phyloP scores from a whole-genome alignment of 2,113 vertebrate species.

The Poecilia latipinna region DNA sequence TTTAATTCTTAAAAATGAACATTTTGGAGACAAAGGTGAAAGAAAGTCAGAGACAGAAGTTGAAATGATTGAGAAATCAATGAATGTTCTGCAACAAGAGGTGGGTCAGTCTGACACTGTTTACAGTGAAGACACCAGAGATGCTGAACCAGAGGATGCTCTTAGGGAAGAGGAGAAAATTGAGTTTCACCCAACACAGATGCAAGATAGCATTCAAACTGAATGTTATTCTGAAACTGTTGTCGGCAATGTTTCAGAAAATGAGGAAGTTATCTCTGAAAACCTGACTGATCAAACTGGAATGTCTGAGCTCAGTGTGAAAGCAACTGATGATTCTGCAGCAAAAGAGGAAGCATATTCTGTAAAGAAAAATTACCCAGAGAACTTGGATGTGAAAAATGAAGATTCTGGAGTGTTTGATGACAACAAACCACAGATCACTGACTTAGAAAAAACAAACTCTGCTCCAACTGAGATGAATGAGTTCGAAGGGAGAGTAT shows the following conservation, averaged over 20 bases:
- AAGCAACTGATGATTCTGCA: neutral
- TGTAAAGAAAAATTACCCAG: neutral
- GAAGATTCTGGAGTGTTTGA: constrained; percentile 6
- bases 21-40: neutral
- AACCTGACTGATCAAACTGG: neutral
- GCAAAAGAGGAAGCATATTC: neutral
- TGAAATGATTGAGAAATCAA: neutral
- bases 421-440: neutral
- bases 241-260: neutral
- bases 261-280: neutral
- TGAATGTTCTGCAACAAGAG: neutral
- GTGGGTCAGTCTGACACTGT: neutral
- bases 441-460: neutral
- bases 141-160: constrained; percentile 2
- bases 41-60: neutral
- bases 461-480: neutral
- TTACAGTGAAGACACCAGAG: neutral
- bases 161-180: neutral
- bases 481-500: neutral
- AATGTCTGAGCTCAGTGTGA: neutral
- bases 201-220: neutral
- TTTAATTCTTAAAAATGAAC: too few relatives aligned
- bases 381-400: neutral
- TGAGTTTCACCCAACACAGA: neutral
- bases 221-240: neutral